Conservation (phyloP, 2,113 vertebrate genomes). For the Anser cygnoides region DNA sequence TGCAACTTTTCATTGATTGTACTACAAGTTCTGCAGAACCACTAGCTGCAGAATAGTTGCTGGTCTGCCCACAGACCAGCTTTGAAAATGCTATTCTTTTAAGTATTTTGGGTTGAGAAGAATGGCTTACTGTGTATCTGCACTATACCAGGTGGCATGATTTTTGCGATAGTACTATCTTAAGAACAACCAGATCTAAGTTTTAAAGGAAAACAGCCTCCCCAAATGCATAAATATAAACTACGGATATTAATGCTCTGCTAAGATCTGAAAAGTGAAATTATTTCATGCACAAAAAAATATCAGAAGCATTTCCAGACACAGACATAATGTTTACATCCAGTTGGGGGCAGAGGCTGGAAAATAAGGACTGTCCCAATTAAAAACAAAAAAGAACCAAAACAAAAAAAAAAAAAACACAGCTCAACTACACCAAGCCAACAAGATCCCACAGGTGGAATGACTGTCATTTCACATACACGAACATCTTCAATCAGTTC, state of each 20-base stretch:
- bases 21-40: background rate
- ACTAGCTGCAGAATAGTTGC: background rate
- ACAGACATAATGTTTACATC: background rate
- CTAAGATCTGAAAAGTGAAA: conserved; percentile 3
- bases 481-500: background rate
- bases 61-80: background rate
- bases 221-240: background rate
- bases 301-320: background rate
- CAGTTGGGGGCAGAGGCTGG: background rate
- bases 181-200: background rate
- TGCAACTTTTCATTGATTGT: background rate
- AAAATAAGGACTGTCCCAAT: background rate
- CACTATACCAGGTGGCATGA: background rate
- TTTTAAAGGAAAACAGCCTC: conserved; percentile 5
- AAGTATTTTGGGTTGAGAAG: no score
- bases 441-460: background rate
- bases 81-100: background rate
- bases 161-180: background rate
- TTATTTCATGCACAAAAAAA: background rate
- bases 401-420: no score
- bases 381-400: background rate
- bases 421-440: background rate
- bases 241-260: background rate
- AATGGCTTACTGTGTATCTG: no score
- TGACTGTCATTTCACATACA: background rate